Conservation (phyloP, 2,113 vertebrate species). For the Amazona vittata region DNA sequence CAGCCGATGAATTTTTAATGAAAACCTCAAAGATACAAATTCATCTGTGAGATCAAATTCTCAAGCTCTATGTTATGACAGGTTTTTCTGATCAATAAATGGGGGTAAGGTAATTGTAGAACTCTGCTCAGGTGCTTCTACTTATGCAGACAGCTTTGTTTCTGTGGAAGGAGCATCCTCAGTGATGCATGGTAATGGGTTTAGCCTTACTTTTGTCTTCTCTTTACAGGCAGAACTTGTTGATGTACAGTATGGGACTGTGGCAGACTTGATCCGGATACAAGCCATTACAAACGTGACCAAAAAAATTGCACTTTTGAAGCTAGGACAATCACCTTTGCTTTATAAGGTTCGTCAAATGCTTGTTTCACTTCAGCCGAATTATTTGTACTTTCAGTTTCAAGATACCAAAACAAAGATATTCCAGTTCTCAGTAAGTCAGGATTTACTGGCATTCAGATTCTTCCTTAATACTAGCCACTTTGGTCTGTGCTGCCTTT, state of each 20-base stretch:
- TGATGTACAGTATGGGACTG: conserved; percentile 87
- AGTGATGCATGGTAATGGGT: accelerated
- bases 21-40: neutral
- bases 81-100: neutral
- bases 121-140: neutral
- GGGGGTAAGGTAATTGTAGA: neutral
- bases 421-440: neutral
- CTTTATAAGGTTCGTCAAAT: conserved; percentile 87
- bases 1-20: neutral
- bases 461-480: neutral
- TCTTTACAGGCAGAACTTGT: conserved; percentile 85
- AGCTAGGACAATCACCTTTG: conserved; percentile 88
- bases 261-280: conserved; percentile 80
- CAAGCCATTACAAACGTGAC: conserved; percentile 76
- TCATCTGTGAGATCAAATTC: neutral
- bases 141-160: accelerated
- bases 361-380: neutral
- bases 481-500: neutral
- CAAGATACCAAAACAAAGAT: neutral
- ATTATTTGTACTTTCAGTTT: neutral
- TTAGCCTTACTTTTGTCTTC: neutral
- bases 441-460: neutral
- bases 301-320: conserved; percentile 89
- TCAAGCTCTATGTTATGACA: neutral
- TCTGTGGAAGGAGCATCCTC: neutral